A percentile compares a stretch with the other conserved stretches of the same genome.
phyloP scores from a whole-genome alignment of 2,888 invertebrate species.

The Himalopsyche japonica region DNA sequence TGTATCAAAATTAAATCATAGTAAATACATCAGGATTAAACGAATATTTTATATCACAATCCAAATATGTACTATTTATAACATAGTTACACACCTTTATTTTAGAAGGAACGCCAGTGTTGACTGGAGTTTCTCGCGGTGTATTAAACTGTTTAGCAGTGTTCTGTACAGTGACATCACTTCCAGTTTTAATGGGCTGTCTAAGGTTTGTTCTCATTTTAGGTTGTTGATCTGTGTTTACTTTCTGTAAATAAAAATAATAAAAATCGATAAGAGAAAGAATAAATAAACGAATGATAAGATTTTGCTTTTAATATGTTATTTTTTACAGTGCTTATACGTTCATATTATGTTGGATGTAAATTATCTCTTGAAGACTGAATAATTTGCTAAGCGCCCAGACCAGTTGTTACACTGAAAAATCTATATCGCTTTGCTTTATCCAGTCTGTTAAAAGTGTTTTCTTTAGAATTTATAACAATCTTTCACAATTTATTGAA shows the following conservation, averaged over 20 bases:
- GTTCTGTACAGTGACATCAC: constrained; percentile 25
- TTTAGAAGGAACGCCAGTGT: constrained; percentile 18
- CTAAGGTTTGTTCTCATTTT: constrained; percentile 21
- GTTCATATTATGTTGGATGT: too few species aligned
- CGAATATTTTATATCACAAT: not conserved
- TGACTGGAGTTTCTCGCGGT: constrained; percentile 2
- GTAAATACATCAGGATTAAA: not conserved
- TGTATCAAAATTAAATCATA: not conserved
- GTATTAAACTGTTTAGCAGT: constrained; percentile 33
- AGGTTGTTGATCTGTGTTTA: constrained; percentile 18
- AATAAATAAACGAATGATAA: too few species aligned
- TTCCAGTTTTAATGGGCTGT: constrained; percentile 35
- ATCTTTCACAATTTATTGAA: too few species aligned
- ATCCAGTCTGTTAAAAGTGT: too few species aligned
- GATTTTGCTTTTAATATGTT: too few species aligned
- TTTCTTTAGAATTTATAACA: too few species aligned
- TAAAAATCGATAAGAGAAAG: too few species aligned
- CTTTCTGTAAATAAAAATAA: not conserved
- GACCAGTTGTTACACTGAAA: too few species aligned
- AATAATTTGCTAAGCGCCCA: too few species aligned
- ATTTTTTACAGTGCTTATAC: too few species aligned
- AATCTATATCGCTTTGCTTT: too few species aligned
- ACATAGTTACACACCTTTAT: constrained; percentile 18
- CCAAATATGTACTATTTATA: not conserved
- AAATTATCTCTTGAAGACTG: too few species aligned